Percentiles rank a stretch among this genome's conserved stretches.
phyloP scores from a whole-genome alignment of 2,797 vertebrate species.

The Pseudotriccus pelzelni region DNA sequence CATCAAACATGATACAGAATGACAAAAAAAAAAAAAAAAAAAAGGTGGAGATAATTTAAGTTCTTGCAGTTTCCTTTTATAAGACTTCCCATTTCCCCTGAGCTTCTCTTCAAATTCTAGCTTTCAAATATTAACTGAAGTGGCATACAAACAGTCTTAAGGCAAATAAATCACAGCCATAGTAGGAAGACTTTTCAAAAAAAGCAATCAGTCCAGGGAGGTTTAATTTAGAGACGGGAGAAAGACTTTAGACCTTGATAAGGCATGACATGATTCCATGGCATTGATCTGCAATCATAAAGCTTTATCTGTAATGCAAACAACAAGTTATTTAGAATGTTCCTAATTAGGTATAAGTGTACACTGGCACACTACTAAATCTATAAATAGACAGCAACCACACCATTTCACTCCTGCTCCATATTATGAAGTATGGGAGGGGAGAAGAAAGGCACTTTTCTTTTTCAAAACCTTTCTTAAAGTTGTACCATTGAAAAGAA shows the following conservation, averaged over 20 bases:
- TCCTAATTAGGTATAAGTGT: conserved; percentile 9
- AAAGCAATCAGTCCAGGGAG: neutral
- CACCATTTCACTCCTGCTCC: neutral
- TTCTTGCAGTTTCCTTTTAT: neutral
- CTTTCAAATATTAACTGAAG: conserved; percentile 1
- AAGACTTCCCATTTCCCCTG: neutral
- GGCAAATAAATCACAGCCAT: neutral
- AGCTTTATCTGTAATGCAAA: conserved; percentile 36
- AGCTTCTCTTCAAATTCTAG: neutral
- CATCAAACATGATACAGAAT: neutral
- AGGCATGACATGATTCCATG: neutral
- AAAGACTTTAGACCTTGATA: conserved; percentile 44
- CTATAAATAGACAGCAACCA: conserved; percentile 17
- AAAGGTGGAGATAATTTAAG: neutral
- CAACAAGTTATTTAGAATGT: conserved; percentile 27
- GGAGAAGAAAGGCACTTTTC: neutral
- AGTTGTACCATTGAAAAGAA: neutral
- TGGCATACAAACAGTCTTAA: neutral
- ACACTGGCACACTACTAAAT: neutral
- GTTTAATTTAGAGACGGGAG: neutral
- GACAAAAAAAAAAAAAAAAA: neutral
- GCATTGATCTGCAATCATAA: conserved; percentile 13
- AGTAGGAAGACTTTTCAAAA: neutral
- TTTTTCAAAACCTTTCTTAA: neutral
- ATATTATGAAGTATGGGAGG: neutral